Base-by-base conservation (phyloP, 2,113 vertebrate species). In the Lipotes vexillifer region DNA sequence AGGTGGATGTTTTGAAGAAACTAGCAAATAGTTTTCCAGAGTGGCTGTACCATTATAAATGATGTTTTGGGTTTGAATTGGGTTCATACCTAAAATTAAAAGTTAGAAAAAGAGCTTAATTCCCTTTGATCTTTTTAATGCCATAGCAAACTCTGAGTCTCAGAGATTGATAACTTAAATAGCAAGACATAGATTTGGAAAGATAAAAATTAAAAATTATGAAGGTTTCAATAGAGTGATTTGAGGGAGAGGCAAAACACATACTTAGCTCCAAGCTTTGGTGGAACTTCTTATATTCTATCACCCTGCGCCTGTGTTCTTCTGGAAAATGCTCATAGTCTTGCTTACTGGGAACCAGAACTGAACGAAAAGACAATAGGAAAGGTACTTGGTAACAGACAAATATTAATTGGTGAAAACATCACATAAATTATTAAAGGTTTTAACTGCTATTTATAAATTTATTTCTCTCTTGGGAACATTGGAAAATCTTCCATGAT, bases 241-340 rank as follows among this genome's bases (percentile, higher is more conserved):
- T 94, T 94, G 77, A 63, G 17, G 44, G 36, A 74, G 23, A 74
- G 52, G 33, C 27, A 57, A 65, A 14, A 74, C 81, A 27, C 13
- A 65, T 65, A 21, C n/a, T 86, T 92, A 59, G 57, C 69, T 84
- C 29, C 4, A 36, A 27, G 14, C 18, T 66, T 72, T 86, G 29
- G 29, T 57, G 7, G n/a, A 59, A 20, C 1, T 71, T 88, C n/a
- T 85, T 75, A 10, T 69, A 72, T 33, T 77, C n/a, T 66, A 21
- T 29, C 13, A 46, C 21, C 27, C 55, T 72, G 10, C 41, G 11
- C 72, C 82, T 96, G 17, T 52, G 41, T 55, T 96, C 17, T 59
- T 95, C 36, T 95, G 71, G 27, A 92, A 95, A 91, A 78, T 52
- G 49, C 29, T 94, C 75, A 83, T 68, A 90, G 74, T 57, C 65